Conservation (phyloP, 2,888 invertebrate species). For the Xylota sylvarum region DNA sequence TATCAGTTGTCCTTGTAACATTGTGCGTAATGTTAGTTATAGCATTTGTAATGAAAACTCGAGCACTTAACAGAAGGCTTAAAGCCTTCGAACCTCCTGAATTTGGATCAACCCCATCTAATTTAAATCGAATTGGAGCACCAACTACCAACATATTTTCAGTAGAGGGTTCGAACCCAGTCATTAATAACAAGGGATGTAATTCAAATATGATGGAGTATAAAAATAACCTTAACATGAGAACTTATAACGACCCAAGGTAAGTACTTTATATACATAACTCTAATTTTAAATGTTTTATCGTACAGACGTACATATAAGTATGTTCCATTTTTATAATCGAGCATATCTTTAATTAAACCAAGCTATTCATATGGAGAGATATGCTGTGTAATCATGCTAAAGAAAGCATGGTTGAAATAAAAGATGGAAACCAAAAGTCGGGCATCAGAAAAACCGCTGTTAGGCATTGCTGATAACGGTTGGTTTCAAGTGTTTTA, state of each 20-base stretch:
- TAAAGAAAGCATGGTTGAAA: too few relatives aligned
- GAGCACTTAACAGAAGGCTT: conserved; percentile 87
- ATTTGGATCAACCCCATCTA: conserved; percentile 88
- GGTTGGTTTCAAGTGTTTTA: too few relatives aligned
- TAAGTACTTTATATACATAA: conserved; percentile 7
- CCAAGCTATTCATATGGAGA: too few relatives aligned
- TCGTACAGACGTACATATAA: too few relatives aligned
- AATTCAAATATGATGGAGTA: conserved; percentile 27
- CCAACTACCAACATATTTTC: conserved; percentile 91
- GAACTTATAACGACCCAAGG: conserved; percentile 70
- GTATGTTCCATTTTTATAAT: too few relatives aligned
- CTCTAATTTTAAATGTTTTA: neutral
- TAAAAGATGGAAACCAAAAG: too few relatives aligned
- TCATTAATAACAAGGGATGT: conserved; percentile 86
- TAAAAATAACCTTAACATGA: conserved; percentile 24
- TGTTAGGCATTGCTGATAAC: too few relatives aligned
- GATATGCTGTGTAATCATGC: too few relatives aligned
- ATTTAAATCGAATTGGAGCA: conserved; percentile 85
- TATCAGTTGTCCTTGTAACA: conserved; percentile 86
- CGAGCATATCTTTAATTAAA: too few relatives aligned
- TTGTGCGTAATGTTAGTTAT: conserved; percentile 86
- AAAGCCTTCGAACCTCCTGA: conserved; percentile 87
- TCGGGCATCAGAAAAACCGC: too few relatives aligned
- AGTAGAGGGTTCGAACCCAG: conserved; percentile 89
- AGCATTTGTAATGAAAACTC: conserved; percentile 86